Evolutionary conservation across 2,888 invertebrate genomes (phyloP), one percentile per base, ranked within the genome.

Genomic region (Sympetrum striolatum): DNA sequence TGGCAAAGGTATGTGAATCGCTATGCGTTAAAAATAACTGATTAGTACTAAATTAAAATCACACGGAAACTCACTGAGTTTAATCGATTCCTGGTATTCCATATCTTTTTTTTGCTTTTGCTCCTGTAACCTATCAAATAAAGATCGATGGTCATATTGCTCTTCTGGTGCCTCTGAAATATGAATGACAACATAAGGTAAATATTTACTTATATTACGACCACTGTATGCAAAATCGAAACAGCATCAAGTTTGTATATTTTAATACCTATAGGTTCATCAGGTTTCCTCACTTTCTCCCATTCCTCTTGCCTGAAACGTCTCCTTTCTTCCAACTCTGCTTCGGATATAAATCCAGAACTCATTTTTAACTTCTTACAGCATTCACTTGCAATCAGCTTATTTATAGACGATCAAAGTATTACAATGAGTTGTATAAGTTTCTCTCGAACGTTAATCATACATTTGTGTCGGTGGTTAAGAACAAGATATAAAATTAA

Each of bases 21-120:
- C 8, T 12, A 79, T 79, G 8, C 25, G 12, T 79, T 79, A 31
- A 86, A 31, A 14, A 53, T 18, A 73, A 0, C 31, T 0, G 73
- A 6, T 31, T 31, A 31, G 31, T 5, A 1, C n/a, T 25, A n/a
- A 8, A 81, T 25, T 8, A 81, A 8, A n/a, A 44, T 81, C 5
- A 81, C 10, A n/a, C 25, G 25, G 12, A 48, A 81, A 94, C 96
- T 95, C 94, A 99, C 99, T 99, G n/a, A 99, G 95, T 94, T 98
- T 98, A 93, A 98, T 98, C 4, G 98, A 97, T 93, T 99, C 99
- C 93, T 99, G 99, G 95, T 96, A 98, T 94, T 99, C 99, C 35
- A 98, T 95, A 92, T 99, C 98, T 92, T 98, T 98, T 93, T 97
- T 97, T 92, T 97, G 95, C 93, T 98, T 97, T 93, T 99, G 98